These are phyloP conservation scores for Rhabdornis inornatus DNA, from an alignment of 2,113 vertebrate genomes.

Conservation along the genomic window DNA sequence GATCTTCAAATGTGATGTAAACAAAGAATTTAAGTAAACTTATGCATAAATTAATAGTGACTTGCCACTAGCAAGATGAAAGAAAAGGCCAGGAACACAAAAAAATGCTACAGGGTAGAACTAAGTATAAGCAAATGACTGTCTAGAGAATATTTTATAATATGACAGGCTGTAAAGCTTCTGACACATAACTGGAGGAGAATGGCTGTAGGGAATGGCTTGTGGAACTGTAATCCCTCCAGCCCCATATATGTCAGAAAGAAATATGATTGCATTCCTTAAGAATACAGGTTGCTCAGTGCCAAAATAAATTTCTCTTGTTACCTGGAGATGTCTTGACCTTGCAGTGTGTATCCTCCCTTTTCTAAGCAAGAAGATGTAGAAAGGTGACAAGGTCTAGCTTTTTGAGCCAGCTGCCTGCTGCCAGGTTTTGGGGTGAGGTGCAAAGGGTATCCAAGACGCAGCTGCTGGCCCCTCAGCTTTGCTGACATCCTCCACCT, in stretches of 20 bases:
- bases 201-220: neutral
- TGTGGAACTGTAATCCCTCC: neutral
- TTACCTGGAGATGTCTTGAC: neutral
- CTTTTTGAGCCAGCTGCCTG: fast-evolving
- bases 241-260: neutral
- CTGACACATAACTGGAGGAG: neutral
- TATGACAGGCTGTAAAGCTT: neutral
- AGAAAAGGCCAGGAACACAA: neutral
- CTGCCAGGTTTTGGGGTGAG: neutral
- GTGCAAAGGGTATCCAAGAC: neutral
- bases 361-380: neutral
- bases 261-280: neutral
- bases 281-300: neutral
- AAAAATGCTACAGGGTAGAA: neutral
- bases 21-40: neutral
- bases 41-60: neutral
- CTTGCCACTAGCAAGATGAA: neutral
- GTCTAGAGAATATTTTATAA: neutral
- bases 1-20: neutral
- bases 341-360: neutral
- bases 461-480: fast-evolving
- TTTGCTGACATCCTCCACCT: neutral
- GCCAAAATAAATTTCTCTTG: neutral
- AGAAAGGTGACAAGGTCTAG: neutral
- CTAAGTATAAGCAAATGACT: neutral